Evolutionary conservation across 1,140 invertebrate genomes (phyloP).

Genomic region (Cotesia vestalis): DNA sequence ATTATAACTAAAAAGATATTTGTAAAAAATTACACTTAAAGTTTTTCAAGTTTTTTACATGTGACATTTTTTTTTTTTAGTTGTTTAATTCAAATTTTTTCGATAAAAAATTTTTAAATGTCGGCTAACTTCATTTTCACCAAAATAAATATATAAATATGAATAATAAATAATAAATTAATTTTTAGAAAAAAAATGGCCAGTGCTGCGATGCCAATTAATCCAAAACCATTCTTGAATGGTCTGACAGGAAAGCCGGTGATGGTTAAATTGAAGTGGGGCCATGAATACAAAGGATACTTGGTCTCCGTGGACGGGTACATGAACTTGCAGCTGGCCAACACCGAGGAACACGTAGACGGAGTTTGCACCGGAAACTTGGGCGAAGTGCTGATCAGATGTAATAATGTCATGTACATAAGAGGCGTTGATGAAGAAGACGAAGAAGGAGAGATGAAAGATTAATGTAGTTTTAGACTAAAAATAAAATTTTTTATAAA

Average conservation of each 20-base stretch:
- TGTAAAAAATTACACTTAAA: no score
- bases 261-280: constrained; percentile 99
- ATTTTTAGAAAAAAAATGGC: constrained; percentile 65
- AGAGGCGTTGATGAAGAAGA: constrained; percentile 96
- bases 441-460: constrained; percentile 96
- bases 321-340: constrained; percentile 98
- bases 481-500: constrained; percentile 27
- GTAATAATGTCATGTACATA: constrained; percentile 99
- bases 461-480: constrained; percentile 66
- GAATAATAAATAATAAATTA: not conserved
- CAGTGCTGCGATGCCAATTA: constrained; percentile 92
- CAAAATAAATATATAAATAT: no score
- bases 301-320: constrained; percentile 98
- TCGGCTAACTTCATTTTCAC: no score
- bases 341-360: constrained; percentile 98
- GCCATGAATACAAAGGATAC: constrained; percentile 98
- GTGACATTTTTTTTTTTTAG: no score
- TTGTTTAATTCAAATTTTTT: no score
- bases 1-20: no score
- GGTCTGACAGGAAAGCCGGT: constrained; percentile 97
- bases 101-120: no score
- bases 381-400: constrained; percentile 96
- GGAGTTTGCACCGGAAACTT: constrained; percentile 90
- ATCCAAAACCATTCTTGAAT: constrained; percentile 99
- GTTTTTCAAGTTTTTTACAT: no score